phyloP scores from a whole-genome alignment of 2,797 vertebrate genomes.

The Eptatretus atami region DNA sequence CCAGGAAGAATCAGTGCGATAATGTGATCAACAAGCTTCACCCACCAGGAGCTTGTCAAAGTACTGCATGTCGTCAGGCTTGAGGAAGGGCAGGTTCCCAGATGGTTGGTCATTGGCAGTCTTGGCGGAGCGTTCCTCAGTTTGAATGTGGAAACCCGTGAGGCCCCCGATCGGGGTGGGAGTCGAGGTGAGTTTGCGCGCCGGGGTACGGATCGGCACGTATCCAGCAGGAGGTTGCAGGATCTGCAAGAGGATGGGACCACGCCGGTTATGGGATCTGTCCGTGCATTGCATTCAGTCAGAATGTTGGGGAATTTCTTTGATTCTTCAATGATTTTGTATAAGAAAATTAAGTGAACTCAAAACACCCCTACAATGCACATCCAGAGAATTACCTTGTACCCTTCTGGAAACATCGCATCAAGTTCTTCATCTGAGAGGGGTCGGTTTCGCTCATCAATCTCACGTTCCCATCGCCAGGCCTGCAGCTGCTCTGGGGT shows the following conservation, averaged over 20 bases:
- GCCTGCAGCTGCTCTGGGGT: conserved; percentile 94
- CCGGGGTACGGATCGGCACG: conserved; percentile 82
- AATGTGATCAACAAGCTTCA: not conserved
- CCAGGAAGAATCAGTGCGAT: too few species aligned
- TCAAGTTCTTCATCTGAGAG: conserved; percentile 89
- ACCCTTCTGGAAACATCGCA: conserved; percentile 95
- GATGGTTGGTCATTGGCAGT: conserved; percentile 88
- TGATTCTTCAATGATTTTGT: not conserved
- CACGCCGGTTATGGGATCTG: not conserved
- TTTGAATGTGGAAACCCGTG: conserved; percentile 87
- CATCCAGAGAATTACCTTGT: conserved; percentile 31
- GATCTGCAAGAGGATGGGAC: conserved; percentile 20
- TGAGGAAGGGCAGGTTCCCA: conserved; percentile 88
- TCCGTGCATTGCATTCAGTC: too few species aligned
- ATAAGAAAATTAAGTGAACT: not conserved
- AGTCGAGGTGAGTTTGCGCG: conserved; percentile 71
- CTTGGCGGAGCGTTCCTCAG: conserved; percentile 66
- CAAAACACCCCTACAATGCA: not conserved
- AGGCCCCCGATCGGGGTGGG: conserved; percentile 80
- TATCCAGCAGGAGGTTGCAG: conserved; percentile 84
- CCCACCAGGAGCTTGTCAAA: conserved; percentile 86
- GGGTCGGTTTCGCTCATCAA: conserved; percentile 80
- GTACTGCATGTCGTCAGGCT: conserved; percentile 94
- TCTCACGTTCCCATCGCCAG: conserved; percentile 93
- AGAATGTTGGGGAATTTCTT: too few species aligned